A percentile compares a stretch with the other conserved stretches of the same genome.
Conservation (phyloP, 2,113 vertebrate species). For the Panurus biarmicus region DNA sequence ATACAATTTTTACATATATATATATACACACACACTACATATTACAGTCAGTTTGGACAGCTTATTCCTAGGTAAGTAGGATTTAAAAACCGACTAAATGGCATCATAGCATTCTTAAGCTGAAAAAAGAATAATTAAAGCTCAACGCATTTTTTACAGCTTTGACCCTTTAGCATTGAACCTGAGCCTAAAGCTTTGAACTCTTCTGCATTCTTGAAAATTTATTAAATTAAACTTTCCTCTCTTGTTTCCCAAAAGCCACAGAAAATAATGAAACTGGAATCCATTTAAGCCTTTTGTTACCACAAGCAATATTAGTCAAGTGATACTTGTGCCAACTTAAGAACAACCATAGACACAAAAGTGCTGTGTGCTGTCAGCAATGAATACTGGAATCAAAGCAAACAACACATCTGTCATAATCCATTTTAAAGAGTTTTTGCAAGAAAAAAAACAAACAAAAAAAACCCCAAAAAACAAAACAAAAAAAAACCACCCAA, state of each 20-base stretch:
- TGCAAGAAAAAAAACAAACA: too few relatives aligned
- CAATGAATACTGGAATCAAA: not conserved
- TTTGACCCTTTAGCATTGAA: not conserved
- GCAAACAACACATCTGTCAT: not conserved
- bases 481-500: too few relatives aligned
- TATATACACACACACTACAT: not conserved
- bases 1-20: not conserved
- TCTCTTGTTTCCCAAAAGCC: slow-evolving; percentile 7
- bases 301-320: not conserved
- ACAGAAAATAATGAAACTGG: not conserved
- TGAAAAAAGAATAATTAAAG: not conserved
- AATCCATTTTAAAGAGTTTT: not conserved
- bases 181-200: not conserved
- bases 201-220: not conserved
- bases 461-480: too few relatives aligned
- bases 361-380: not conserved
- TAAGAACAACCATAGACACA: not conserved
- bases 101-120: not conserved
- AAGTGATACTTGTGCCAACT: not conserved
- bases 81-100: not conserved
- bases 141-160: not conserved
- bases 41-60: not conserved
- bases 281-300: not conserved
- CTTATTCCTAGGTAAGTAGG: not conserved
- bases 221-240: not conserved